phyloP scores from a whole-genome alignment of 2,888 invertebrate genomes.

The Nebria brevicollis region DNA sequence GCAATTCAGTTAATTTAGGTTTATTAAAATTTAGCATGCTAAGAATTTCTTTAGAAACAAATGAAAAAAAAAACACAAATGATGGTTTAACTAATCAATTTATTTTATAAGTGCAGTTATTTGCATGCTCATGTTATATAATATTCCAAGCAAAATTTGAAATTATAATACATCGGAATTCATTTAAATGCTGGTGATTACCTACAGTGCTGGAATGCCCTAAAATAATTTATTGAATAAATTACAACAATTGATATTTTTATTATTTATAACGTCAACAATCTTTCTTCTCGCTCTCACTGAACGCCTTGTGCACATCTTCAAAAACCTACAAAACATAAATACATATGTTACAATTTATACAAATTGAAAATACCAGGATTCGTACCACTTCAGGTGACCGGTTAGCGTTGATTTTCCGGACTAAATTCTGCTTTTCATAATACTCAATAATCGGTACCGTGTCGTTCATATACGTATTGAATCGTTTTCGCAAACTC shows the following conservation, averaged over 20 bases:
- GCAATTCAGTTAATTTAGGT: too few species aligned
- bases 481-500: constrained; percentile 85
- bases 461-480: constrained; percentile 86
- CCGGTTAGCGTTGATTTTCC: constrained; percentile 77
- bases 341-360: background rate
- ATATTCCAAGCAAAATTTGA: background rate
- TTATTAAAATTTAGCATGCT: too few species aligned
- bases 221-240: constrained; percentile 24
- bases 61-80: too few species aligned
- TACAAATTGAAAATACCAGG: background rate
- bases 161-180: background rate
- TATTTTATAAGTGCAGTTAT: background rate
- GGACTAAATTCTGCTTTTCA: constrained; percentile 74
- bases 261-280: constrained; percentile 28
- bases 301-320: constrained; percentile 57
- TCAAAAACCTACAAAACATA: constrained; percentile 52
- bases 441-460: constrained; percentile 91
- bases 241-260: constrained; percentile 17
- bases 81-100: background rate
- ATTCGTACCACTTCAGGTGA: constrained; percentile 70
- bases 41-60: too few species aligned
- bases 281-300: constrained; percentile 36
- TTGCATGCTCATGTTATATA: background rate
- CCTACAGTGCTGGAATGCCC: constrained; percentile 38
- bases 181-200: constrained; percentile 28